Evolutionary conservation across 2,797 vertebrate species (phyloP).

Genomic region (Acanthurus leucopareius): DNA sequence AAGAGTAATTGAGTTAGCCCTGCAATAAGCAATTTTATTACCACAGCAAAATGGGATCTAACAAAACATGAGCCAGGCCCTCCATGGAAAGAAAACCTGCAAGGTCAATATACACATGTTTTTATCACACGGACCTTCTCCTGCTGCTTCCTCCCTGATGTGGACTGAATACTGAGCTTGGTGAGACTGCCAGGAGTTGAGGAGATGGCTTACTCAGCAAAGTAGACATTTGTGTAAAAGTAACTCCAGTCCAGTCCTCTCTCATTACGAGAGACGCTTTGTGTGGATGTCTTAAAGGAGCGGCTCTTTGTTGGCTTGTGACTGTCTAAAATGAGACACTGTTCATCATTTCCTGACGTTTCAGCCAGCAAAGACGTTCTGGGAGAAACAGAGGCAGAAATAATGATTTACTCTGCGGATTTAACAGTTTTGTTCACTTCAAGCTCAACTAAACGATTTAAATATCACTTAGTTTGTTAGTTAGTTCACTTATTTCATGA

Average conservation of each 20-base stretch:
- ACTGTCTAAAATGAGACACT: conserved; percentile 8
- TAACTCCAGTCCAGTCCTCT: conserved; percentile 17
- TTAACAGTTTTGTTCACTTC: too few species aligned
- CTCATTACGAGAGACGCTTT: conserved; percentile 4
- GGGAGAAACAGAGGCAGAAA: not conserved
- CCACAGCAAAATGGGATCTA: conserved; percentile 57
- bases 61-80: conserved; percentile 58
- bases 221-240: conserved; percentile 28
- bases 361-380: too few species aligned
- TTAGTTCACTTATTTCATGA: too few species aligned
- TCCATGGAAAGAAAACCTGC: conserved; percentile 45
- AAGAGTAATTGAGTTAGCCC: conserved; percentile 77
- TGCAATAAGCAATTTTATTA: conserved; percentile 79
- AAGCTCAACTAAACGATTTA: too few species aligned
- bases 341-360: too few species aligned
- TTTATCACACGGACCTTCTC: conserved; percentile 39
- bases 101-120: conserved; percentile 47
- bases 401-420: too few species aligned
- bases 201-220: conserved; percentile 21
- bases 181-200: conserved; percentile 19
- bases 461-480: too few species aligned
- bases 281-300: conserved; percentile 13
- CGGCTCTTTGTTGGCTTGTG: conserved; percentile 11
- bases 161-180: conserved; percentile 27
- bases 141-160: conserved; percentile 10